Percentiles rank a stretch among this genome's conserved stretches.
phyloP scores from a whole-genome alignment of 2,888 invertebrate genomes.

The Endotricha flammealis region DNA sequence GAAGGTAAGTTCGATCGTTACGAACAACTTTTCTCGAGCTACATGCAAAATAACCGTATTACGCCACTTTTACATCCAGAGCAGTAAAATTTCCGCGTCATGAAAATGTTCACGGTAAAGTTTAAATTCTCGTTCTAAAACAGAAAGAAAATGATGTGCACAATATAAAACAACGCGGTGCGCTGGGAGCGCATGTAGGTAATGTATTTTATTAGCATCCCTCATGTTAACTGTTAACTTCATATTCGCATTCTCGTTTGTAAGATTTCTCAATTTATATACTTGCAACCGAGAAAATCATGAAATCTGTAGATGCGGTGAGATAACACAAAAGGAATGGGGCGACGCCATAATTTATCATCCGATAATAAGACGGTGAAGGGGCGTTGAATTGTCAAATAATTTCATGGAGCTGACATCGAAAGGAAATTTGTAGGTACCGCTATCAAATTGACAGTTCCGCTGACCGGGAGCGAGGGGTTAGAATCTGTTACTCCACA shows the following conservation, averaged over 20 bases:
- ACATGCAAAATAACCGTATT: constrained; percentile 4
- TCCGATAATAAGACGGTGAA: constrained; percentile 33
- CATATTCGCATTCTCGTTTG: constrained; percentile 3
- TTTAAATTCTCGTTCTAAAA: constrained; percentile 5
- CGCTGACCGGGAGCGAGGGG: constrained; percentile 47
- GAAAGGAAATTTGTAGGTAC: constrained; percentile 51
- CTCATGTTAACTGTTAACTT: constrained; percentile 5
- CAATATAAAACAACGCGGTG: background rate
- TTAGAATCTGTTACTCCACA: constrained; percentile 53
- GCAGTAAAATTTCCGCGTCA: constrained; percentile 7
- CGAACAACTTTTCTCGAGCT: constrained; percentile 1
- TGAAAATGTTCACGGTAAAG: background rate
- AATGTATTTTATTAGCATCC: constrained; percentile 3
- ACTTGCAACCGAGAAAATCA: no score
- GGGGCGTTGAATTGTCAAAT: constrained; percentile 31
- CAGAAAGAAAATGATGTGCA: constrained; percentile 4
- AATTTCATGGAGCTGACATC: constrained; percentile 45
- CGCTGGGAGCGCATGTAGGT: background rate
- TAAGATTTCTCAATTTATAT: no score
- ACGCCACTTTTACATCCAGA: constrained; percentile 3
- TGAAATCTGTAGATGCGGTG: constrained; percentile 1
- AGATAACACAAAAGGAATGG: constrained; percentile 11
- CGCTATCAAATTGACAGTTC: constrained; percentile 64
- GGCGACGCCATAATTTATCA: constrained; percentile 37
- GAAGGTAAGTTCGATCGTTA: constrained; percentile 85